These are phyloP conservation scores for Catostylus mosaicus DNA, from an alignment of 30 jellyfish, hydroid and myxozoan genomes.

Conservation along the genomic window DNA sequence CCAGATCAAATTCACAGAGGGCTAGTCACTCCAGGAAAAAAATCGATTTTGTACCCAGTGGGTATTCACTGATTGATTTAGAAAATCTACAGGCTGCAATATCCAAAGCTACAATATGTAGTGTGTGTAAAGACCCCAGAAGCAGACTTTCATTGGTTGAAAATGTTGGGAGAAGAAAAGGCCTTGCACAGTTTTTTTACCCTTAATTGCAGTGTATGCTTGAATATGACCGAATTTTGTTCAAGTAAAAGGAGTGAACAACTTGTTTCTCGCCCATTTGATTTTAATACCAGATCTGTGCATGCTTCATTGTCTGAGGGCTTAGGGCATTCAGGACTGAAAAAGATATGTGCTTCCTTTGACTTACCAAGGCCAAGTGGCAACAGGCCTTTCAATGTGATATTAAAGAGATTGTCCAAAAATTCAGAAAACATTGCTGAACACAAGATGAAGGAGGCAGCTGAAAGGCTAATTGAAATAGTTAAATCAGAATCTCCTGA, in stretches of 20 bases:
- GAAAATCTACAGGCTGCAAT: neutral
- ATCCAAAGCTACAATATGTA: slow-evolving; percentile 17
- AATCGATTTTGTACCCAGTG: neutral
- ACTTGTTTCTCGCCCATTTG: slow-evolving; percentile 4
- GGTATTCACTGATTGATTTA: slow-evolving; percentile 20
- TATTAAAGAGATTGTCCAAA: neutral
- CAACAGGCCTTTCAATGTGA: slow-evolving; percentile 6
- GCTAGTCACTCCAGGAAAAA: slow-evolving; percentile 9
- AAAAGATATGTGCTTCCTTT: slow-evolving; percentile 27
- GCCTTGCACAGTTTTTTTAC: slow-evolving; percentile 4
- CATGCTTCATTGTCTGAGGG: slow-evolving; percentile 23
- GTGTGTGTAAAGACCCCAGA: slow-evolving; percentile 9
- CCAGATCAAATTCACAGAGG: slow-evolving; percentile 13
- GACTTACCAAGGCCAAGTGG: slow-evolving; percentile 17
- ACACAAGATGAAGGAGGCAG: slow-evolving; percentile 21
- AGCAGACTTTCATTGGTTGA: slow-evolving; percentile 20
- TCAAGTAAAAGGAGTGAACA: neutral
- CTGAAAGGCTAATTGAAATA: slow-evolving; percentile 11
- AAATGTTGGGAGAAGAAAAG: neutral
- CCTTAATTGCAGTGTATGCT: slow-evolving; percentile 11
- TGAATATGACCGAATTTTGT: neutral
- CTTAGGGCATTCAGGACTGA: slow-evolving; percentile 51
- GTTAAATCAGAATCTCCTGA: slow-evolving; percentile 43
- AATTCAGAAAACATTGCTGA: slow-evolving; percentile 21
- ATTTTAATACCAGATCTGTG: slow-evolving; percentile 19